Evolutionary conservation across 1,140 invertebrate genomes (phyloP).

Genomic region (Hirudo medicinalis): DNA sequence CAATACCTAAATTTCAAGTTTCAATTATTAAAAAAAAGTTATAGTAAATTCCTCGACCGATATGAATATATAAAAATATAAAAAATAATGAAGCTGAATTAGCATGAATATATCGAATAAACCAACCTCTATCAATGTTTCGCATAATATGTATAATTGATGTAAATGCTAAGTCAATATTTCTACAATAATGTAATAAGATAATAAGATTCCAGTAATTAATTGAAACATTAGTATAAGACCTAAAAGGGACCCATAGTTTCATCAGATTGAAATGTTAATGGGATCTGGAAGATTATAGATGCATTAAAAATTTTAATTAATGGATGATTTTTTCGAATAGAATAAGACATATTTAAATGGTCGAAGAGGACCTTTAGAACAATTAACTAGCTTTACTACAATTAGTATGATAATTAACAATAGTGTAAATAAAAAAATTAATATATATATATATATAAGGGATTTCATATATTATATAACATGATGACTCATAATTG

Average conservation of each 20-base stretch:
- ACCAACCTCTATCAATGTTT: constrained; percentile 28
- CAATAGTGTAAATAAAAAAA: background rate
- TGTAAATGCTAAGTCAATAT: constrained; percentile 25
- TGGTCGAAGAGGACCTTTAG: constrained; percentile 2
- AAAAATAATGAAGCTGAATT: constrained; percentile 31
- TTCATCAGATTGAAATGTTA: constrained; percentile 25
- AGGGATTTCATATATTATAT: too few species aligned
- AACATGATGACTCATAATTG: too few species aligned
- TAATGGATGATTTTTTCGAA: constrained; percentile 14
- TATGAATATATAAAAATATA: constrained; percentile 28
- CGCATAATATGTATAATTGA: constrained; percentile 29
- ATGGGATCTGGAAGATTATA: constrained; percentile 18
- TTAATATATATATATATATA: background rate
- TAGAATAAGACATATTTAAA: constrained; percentile 19
- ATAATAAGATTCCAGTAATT: constrained; percentile 26
- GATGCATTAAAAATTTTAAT: constrained; percentile 14
- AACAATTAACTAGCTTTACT: constrained; percentile 1
- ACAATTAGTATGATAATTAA: constrained; percentile 10
- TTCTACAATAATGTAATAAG: constrained; percentile 26
- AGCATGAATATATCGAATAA: constrained; percentile 28
- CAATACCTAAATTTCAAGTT: constrained; percentile 26
- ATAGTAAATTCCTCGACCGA: constrained; percentile 29
- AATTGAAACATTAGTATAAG: constrained; percentile 28
- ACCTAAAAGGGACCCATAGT: constrained; percentile 28
- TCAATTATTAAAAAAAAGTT: constrained; percentile 24